phyloP scores from a whole-genome alignment of 2,113 vertebrate species.

The Gymnorhina tibicen region DNA sequence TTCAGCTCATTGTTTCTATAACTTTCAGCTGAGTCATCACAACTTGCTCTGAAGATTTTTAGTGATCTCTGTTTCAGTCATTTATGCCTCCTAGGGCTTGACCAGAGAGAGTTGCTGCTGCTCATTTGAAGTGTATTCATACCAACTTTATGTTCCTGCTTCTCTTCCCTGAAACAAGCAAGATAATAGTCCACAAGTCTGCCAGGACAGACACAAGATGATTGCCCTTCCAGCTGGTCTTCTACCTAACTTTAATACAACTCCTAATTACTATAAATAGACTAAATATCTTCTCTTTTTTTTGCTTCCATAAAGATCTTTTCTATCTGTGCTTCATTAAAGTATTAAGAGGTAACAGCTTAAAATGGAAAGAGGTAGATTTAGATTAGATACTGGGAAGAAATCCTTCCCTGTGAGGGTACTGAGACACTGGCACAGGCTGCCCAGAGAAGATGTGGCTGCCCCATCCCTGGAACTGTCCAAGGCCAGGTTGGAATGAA shows the following conservation, averaged over 20 bases:
- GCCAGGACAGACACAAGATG: neutral
- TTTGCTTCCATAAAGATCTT: neutral
- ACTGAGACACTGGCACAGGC: neutral
- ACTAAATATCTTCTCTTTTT: neutral
- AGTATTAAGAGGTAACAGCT: neutral
- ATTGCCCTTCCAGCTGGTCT: neutral
- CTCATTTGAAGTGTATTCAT: neutral
- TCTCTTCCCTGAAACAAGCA: neutral
- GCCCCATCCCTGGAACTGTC: neutral
- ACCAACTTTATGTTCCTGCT: neutral
- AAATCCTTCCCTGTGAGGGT: neutral
- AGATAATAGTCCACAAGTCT: neutral
- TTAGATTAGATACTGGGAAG: neutral
- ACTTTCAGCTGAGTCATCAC: neutral
- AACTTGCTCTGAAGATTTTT: neutral
- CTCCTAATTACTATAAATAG: neutral
- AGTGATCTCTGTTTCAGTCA: neutral
- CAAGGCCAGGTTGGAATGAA: neutral
- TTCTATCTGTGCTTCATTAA: neutral
- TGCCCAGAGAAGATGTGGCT: neutral
- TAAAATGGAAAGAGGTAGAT: neutral
- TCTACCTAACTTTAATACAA: neutral
- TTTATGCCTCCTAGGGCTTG: neutral
- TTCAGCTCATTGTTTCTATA: neutral
- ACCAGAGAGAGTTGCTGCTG: neutral